Base-by-base conservation (phyloP, 2,888 invertebrate genomes). In the Cotesia congregata region DNA sequence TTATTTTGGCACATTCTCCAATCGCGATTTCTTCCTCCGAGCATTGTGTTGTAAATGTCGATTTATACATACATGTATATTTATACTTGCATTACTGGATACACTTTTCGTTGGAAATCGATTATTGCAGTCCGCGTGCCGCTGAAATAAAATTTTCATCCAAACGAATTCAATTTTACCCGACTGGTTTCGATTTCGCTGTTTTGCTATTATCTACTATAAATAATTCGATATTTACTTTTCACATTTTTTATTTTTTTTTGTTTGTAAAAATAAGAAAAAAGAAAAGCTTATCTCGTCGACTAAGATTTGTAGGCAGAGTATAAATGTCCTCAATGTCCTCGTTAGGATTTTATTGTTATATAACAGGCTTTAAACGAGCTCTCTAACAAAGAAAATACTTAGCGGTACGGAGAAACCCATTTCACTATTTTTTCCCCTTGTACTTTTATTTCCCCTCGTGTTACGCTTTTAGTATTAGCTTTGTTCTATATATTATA, bases 1-100 rank as follows among this genome's bases (percentile, higher is more conserved):
- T 60, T 60, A 20, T 30, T 59, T 73, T 41, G 61, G 15, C 67
- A 39, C 64, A 30, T 71, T 75, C 72, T 50, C 73, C 70, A 72
- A 68, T 74, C 75, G 75, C 74, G 72, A 76, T 79, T 78, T 80
- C 50, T 9, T 50, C 12, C 50, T 50, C 12, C 9, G 9, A 50
- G 50, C 12, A 50, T 50, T 50, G 50, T 50, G 50, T 50, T 50
- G 50, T 50, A 12, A 12, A 50, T 50, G 50, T 50, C 50, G 50
- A 50, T 50, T 12, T 50, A 50, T 30, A 30, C 12, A 50, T 50
- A 50, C 12, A 12, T 12, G 12, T 50, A 12, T 12, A 7, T n/a
- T n/a, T 4, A 4, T 50, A 50, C 9, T 0, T 12, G 12, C 50
- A 12, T 50, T 2, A 12, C 50, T 50, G 9, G 12, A 50, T 50